Conservation (phyloP, 2,888 invertebrate genomes). For the Standfussiana lucernea region DNA sequence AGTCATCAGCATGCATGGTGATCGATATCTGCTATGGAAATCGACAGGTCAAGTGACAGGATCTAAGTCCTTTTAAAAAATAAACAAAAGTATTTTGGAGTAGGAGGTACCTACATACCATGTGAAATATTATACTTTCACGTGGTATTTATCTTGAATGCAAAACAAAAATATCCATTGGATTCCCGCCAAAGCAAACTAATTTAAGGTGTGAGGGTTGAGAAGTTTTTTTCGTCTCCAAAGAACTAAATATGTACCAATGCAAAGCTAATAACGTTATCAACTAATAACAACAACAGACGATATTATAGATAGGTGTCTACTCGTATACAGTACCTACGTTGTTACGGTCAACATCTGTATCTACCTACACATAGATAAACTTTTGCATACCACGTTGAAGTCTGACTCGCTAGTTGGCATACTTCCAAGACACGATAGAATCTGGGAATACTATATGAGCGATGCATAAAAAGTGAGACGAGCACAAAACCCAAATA, state of each 20-base stretch:
- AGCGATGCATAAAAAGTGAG: constrained; percentile 30
- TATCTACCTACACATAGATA: not conserved
- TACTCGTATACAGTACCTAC: not conserved
- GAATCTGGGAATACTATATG: constrained; percentile 29
- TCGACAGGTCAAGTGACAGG: not conserved
- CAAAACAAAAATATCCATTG: constrained; percentile 37
- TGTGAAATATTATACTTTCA: constrained; percentile 1
- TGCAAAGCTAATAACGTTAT: constrained; percentile 14
- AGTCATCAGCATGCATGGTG: not conserved
- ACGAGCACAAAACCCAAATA: constrained; percentile 41
- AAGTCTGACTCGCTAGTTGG: constrained; percentile 19
- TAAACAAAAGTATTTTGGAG: not conserved
- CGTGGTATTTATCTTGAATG: constrained; percentile 10
- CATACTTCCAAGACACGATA: constrained; percentile 35
- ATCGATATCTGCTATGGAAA: not conserved
- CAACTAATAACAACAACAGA: constrained; percentile 19
- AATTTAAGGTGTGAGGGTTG: not conserved
- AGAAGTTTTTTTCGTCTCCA: constrained; percentile 1
- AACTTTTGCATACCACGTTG: not conserved
- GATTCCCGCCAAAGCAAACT: constrained; percentile 34
- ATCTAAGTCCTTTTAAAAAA: not conserved
- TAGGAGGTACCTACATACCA: not conserved
- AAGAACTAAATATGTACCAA: not conserved
- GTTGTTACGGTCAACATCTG: constrained; percentile 3
- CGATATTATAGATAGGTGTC: not conserved